Base-by-base conservation (phyloP, 2,113 vertebrate species). In the Aspidoscelis tigris region DNA sequence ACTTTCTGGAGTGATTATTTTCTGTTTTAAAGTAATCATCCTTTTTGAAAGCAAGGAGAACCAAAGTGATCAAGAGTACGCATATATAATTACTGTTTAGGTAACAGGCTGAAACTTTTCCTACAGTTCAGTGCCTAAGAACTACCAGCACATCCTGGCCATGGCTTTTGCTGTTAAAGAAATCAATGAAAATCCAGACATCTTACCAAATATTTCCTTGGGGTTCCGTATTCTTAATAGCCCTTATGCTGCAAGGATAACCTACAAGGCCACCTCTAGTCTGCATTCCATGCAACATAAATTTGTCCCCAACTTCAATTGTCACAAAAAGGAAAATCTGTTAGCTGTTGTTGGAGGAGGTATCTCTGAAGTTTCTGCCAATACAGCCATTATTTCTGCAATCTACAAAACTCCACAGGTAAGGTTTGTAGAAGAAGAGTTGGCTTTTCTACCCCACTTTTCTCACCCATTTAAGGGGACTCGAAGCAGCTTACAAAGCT, bases 231-330 rank as follows among this genome's bases (percentile, higher is more conserved):
- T 24, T 47, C 44, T 50, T 24, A 50, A 75, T 12, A 75, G 44
- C 44, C 39, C 50, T 8, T 26, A 9, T 7, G 50, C 2, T 75
- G 44, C 44, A 75, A n/a, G 44, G 24, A 26, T 50, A 10, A 14
- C 73, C 22, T 50, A 12, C 5, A 75, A 75, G 22, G 22, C 73
- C 22, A 50, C 44, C 6, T 44, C 53, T 10, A 53, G 44, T 44
- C 8, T 75, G 21, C 73, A 50, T 26, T 75, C 73, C 12, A 50
- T 8, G 3, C 44, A n/a, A 11, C 73, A 50, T 9, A 75, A 6
- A 8, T 75, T 75, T 75, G 73, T n/a, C 74, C 74, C 74, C 47
- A 76, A 76, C 74, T 76, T n/a, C 47, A 76, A 47, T 47, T 76
- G 74, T 76, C 7, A 53, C 12, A 16, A 50, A 0, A 3, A n/a